phyloP scores from a whole-genome alignment of 2,888 invertebrate species.

The Nowickia ferox region DNA sequence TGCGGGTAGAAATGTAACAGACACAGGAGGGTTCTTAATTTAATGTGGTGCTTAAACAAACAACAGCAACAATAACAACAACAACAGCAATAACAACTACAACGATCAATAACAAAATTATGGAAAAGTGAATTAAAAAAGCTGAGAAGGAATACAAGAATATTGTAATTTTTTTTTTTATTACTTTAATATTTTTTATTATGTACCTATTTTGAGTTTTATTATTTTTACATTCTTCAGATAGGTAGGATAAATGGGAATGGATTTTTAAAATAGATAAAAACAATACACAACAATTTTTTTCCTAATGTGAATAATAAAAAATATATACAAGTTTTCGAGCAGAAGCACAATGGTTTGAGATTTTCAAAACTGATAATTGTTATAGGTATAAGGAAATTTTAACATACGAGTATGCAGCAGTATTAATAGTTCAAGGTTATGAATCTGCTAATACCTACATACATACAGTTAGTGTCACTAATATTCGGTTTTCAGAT shows the following conservation, averaged over 20 bases:
- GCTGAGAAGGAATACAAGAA: not conserved
- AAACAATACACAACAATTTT: too few species aligned
- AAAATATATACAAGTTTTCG: constrained; percentile 11
- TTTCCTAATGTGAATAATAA: too few species aligned
- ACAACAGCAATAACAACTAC: not conserved
- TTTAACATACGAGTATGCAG: too few species aligned
- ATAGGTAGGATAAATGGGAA: not conserved
- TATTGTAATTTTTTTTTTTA: not conserved
- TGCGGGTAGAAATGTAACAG: not conserved
- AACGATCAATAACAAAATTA: not conserved
- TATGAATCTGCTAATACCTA: too few species aligned
- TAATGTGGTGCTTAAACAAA: not conserved
- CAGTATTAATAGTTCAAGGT: too few species aligned
- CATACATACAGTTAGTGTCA: too few species aligned
- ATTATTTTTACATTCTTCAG: not conserved
- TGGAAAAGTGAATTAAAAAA: not conserved
- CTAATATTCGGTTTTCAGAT: too few species aligned
- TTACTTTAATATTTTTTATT: too few species aligned
- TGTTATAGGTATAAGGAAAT: too few species aligned
- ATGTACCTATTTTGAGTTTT: not conserved
- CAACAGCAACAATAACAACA: not conserved
- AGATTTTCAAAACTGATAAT: not conserved
- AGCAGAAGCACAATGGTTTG: not conserved
- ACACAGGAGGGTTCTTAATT: not conserved
- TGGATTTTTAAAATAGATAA: not conserved